Evolutionary conservation across 37 sponge, comb jelly and placozoan species (phyloP).

Genomic region (Sycon ciliatum): DNA sequence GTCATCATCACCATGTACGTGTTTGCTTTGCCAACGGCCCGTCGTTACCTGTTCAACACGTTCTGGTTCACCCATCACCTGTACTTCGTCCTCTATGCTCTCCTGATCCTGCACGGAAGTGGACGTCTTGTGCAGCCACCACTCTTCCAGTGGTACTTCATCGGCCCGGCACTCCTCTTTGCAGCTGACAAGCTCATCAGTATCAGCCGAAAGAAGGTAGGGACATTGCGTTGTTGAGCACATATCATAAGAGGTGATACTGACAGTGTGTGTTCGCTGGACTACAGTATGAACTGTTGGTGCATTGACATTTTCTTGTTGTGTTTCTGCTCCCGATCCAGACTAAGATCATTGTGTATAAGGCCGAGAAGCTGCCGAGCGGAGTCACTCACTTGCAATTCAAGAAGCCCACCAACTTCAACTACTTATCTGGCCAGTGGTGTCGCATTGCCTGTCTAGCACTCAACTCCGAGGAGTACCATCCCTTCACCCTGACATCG

Average conservation of each 20-base stretch:
- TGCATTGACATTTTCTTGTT: no score
- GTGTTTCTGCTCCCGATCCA: no score
- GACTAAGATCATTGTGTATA: slow-evolving; percentile 72
- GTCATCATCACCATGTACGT: slow-evolving; percentile 68
- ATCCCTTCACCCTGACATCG: slow-evolving; percentile 92
- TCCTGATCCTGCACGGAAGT: slow-evolving; percentile 87
- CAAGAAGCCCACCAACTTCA: slow-evolving; percentile 59
- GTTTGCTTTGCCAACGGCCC: slow-evolving; percentile 83
- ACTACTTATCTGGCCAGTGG: slow-evolving; percentile 77
- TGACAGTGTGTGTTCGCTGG: no score
- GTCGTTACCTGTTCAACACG: slow-evolving; percentile 73
- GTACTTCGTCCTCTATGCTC: slow-evolving; percentile 79
- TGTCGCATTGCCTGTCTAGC: slow-evolving; percentile 69
- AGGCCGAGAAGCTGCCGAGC: slow-evolving; percentile 80
- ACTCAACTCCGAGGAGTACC: slow-evolving; percentile 81
- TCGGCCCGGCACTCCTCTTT: slow-evolving; percentile 81
- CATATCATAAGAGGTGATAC: no score
- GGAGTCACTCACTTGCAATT: slow-evolving; percentile 79
- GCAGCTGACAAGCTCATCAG: slow-evolving; percentile 76
- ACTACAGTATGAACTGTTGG: no score
- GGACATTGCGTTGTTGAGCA: no score
- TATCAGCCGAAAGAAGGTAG: slow-evolving; percentile 59
- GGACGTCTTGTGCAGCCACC: slow-evolving; percentile 94
- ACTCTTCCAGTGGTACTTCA: slow-evolving; percentile 88
- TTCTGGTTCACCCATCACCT: slow-evolving; percentile 95